Evolutionary conservation across 1,140 invertebrate genomes (phyloP), one percentile per base, ranked within the genome.

Genomic region (Lasioglossum albipes): DNA sequence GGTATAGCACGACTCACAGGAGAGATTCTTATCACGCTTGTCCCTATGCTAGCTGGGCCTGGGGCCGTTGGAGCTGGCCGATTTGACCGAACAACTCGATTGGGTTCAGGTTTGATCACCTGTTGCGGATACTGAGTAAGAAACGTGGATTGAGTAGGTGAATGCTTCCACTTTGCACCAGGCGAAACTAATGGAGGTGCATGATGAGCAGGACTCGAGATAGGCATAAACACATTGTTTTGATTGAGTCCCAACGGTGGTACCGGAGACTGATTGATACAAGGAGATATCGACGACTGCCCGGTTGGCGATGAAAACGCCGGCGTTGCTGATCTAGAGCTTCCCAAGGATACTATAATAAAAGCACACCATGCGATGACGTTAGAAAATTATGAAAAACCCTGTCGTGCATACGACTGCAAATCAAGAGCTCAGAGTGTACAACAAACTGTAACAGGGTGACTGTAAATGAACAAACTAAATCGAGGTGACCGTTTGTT

Each of bases 271-370:
- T 95, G 95, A 89, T 95, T 95, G 77, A 95, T 94, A 84, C 95
- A 95, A 20, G 95, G 95, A 22, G 95, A 96, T 88, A 93, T 90
- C 18, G 95, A 94, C 86, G 95, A 94, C 88, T 96, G 94, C 90
- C 96, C 95, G 45, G 95, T 96, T 87, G 96, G 96, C 31, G 97
- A 97, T 62, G 96, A 97, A 91, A 96, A 97, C 49, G 97, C 97
- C 78, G 97, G 97, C 61, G 97, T 98, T 76, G 97, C 96, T 73
- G 98, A 98, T 79, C 97, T 95, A 12, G 98, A 98, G 91, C 97
- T 98, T 87, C 97, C 97, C 74, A 99, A 94, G 16, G 97, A 99
- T 75, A 99, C 98, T 97, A 90, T 54, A 94, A 93, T 77, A 89
- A 64, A 27, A 79, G 62, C 59, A 74, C 10, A 68, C 18, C 7